phyloP scores from a whole-genome alignment of 2,797 vertebrate genomes.

The Prunella strophiata region DNA sequence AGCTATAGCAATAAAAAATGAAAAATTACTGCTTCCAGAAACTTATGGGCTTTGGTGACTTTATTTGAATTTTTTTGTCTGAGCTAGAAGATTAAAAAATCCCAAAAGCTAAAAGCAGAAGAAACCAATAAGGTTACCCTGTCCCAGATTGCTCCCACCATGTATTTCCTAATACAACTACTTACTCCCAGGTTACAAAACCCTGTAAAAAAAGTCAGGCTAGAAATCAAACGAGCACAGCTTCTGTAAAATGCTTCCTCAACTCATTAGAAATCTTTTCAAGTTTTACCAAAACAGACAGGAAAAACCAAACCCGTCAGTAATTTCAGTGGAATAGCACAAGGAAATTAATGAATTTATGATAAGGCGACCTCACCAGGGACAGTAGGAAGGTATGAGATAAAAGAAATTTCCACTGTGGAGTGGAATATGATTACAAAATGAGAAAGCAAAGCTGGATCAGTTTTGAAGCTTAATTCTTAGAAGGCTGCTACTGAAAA shows the following conservation, averaged over 20 bases:
- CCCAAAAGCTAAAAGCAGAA: neutral
- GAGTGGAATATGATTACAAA: constrained; percentile 16
- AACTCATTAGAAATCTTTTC: neutral
- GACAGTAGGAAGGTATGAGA: neutral
- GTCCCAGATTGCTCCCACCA: neutral
- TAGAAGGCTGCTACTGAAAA: constrained; percentile 36
- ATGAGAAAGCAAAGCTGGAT: constrained; percentile 10
- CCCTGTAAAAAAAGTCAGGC: neutral
- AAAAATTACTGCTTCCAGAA: constrained; percentile 24
- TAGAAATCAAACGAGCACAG: neutral
- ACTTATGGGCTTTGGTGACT: neutral
- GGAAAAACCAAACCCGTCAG: neutral
- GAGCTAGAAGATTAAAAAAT: neutral
- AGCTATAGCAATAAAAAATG: constrained; percentile 12
- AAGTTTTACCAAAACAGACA: neutral
- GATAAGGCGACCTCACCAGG: neutral
- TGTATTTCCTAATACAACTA: neutral
- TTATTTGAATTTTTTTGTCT: neutral
- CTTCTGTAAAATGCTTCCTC: neutral
- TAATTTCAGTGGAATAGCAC: neutral
- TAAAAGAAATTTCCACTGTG: neutral
- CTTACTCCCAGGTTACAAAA: neutral
- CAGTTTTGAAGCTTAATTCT: constrained; percentile 33
- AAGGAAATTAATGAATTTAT: neutral
- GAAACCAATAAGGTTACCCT: neutral